phyloP scores from a whole-genome alignment of 2,888 invertebrate genomes.

The Trissolcus japonicus region DNA sequence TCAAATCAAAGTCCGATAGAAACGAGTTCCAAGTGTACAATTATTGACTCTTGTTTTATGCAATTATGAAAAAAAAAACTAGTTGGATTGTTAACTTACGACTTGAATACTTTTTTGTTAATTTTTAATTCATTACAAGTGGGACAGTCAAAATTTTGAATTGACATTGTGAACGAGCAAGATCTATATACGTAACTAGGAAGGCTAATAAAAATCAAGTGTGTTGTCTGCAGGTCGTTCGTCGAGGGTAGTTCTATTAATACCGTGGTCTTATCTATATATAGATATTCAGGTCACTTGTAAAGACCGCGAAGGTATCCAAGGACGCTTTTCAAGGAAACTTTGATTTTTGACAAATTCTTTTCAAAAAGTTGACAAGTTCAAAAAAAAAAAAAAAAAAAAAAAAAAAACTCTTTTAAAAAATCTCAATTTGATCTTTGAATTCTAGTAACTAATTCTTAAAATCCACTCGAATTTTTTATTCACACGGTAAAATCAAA shows the following conservation, averaged over 20 bases:
- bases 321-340: slow-evolving; percentile 61
- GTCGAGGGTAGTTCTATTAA: slow-evolving; percentile 70
- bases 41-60: no score
- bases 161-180: slow-evolving; percentile 8
- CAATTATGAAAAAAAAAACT: no score
- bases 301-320: slow-evolving; percentile 61
- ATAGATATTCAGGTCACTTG: slow-evolving; percentile 70
- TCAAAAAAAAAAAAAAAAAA: neutral
- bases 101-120: no score
- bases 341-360: neutral
- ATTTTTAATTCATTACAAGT: no score
- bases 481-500: no score
- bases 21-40: no score
- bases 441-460: neutral
- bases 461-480: neutral
- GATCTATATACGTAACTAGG: slow-evolving; percentile 3
- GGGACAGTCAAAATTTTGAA: no score
- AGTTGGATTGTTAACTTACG: no score
- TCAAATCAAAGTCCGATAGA: no score
- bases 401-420: neutral
- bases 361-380: neutral
- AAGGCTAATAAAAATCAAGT: slow-evolving; percentile 29
- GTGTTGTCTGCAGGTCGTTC: slow-evolving; percentile 59
- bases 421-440: neutral
- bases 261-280: slow-evolving; percentile 63